Evolutionary conservation across 2,113 vertebrate species (phyloP), one percentile per base, ranked within the genome.

Genomic region (Rhabdornis inornatus): DNA sequence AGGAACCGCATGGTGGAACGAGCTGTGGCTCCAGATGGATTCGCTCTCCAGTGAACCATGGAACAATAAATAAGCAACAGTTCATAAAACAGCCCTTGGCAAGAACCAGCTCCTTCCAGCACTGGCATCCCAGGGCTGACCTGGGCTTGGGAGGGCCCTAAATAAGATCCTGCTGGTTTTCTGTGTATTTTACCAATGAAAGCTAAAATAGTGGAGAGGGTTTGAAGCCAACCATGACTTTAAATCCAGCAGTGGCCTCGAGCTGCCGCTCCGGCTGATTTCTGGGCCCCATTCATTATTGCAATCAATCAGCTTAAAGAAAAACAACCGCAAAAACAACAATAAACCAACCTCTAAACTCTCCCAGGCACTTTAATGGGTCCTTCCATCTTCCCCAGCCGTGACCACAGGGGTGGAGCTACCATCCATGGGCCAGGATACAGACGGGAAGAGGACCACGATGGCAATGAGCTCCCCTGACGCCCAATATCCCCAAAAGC

Each of bases 231-330:
- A 24, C 12, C 61, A 61, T 65, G 91, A 69, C 49, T 72, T 95
- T 65, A 85, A 89, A 95, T 65, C 61, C 93, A 82, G 81, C 0
- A 0, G 87, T 5, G 4, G 64, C 87, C 95, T 88, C 39, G 4
- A 90, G 92, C 92, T 2, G 7, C 89, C 1, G 2, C 86, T 83
- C 91, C 1, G 22, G 92, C 65, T 30, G 9, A 78, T 89, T 89
- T 50, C 95, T 85, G 81, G 65, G 89, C 68, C 93, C 70, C 94
- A 89, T 91, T 96, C 95, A 72, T 89, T 79, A 92, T 13, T 19
- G 50, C 53, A 76, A 92, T 95, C 89, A 87, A 95, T 95, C 87
- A 76, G 81, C 89, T 90, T 40, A 28, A 65, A 80, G 82, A 87
- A 83, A 91, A 61, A 69, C 70, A 76, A 82, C 87, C 40, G 0